Evolutionary conservation across 2,113 vertebrate genomes (phyloP).

Genomic region (Neopipo cinnamomea): DNA sequence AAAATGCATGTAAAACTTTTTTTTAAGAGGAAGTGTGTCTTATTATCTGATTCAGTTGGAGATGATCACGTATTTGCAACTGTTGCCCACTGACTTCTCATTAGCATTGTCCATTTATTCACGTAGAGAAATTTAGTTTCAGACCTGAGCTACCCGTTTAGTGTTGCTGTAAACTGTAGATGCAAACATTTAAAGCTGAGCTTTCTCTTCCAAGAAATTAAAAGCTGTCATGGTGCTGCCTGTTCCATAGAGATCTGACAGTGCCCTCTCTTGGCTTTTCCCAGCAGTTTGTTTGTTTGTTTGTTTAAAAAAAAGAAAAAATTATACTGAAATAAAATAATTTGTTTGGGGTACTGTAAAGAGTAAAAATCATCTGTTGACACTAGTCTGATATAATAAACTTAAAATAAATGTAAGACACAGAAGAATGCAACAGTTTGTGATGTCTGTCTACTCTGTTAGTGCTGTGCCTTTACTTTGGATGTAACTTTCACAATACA

Average conservation of each 20-base stretch:
- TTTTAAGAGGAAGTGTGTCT: background rate
- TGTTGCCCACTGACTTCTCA: background rate
- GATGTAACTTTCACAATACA: background rate
- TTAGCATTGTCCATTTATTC: background rate
- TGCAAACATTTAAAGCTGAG: background rate
- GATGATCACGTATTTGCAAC: background rate
- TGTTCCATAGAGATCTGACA: background rate
- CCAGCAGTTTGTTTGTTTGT: background rate
- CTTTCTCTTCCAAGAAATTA: background rate
- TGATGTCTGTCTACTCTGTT: background rate
- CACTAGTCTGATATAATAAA: background rate
- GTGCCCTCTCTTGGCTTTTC: constrained; percentile 30
- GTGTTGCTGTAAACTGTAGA: background rate
- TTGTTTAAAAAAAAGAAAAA: background rate
- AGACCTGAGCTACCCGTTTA: background rate
- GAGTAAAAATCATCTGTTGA: background rate
- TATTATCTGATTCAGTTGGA: background rate
- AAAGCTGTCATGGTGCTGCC: background rate
- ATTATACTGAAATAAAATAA: background rate
- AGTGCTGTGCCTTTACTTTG: background rate
- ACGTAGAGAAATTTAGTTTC: background rate
- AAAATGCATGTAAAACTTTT: background rate
- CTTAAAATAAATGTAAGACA: background rate
- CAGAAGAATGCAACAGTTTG: background rate
- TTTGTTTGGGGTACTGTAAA: background rate